phyloP scores from a whole-genome alignment of 2,888 invertebrate species.

The Oligia fasciuncula region DNA sequence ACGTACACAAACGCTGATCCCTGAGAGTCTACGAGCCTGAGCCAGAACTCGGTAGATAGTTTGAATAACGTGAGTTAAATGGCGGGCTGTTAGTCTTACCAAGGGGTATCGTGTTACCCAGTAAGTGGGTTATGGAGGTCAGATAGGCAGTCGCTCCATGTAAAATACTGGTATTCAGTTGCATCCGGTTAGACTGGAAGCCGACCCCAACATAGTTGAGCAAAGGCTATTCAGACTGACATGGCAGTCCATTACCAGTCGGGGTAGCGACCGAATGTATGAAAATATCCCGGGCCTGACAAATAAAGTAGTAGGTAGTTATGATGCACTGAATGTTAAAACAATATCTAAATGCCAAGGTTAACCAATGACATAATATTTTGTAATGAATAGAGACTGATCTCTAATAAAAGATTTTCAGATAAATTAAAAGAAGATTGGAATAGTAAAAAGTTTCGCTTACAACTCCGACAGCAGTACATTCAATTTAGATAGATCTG shows the following conservation, averaged over 20 bases:
- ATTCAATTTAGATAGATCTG: background rate
- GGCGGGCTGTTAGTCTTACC: too few species aligned
- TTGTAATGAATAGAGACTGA: background rate
- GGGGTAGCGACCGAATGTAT: background rate
- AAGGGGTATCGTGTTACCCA: too few species aligned
- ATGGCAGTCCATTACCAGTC: too few species aligned
- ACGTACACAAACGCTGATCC: background rate
- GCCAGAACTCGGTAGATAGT: background rate
- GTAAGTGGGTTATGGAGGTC: too few species aligned
- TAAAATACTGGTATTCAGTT: too few species aligned
- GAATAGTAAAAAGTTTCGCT: background rate
- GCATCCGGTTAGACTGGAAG: too few species aligned
- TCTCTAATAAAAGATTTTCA: background rate
- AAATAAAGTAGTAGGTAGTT: background rate
- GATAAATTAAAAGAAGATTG: background rate
- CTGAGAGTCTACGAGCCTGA: background rate
- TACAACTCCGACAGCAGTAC: background rate
- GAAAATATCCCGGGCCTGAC: background rate
- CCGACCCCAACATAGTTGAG: too few species aligned
- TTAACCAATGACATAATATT: background rate
- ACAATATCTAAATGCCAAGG: constrained; percentile 14
- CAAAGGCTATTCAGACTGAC: too few species aligned
- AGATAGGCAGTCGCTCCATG: too few species aligned
- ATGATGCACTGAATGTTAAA: constrained; percentile 17
- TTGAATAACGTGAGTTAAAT: background rate